Evolutionary conservation across 2,888 invertebrate genomes (phyloP), one percentile per base, ranked within the genome.

Genomic region (Phyllotreta cruciferae): DNA sequence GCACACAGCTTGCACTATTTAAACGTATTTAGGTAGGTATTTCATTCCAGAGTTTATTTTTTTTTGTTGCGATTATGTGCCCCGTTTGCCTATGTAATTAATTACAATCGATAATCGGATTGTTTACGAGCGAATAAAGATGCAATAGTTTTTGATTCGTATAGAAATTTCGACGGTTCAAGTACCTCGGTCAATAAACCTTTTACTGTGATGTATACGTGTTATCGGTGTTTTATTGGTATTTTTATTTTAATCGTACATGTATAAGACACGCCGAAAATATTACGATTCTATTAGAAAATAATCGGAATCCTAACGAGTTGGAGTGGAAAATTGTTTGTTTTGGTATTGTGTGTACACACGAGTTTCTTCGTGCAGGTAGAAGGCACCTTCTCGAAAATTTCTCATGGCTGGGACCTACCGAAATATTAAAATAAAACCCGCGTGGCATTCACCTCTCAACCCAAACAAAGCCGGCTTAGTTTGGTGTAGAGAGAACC

Each of bases 381-480:
- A 24, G 2, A 24, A 24, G 24, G 24, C 24, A 24, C 24, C 24
- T 24, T 24, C 24, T 24, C 24, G 4, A 24, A 24, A 11, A 49
- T 34, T 36, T 49, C 11, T 36, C 35, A 49, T 36, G n/a, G n/a
- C n/a, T n/a, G 36, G 14, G 9, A 49, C 8, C 24, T 24, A 24
- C 24, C 24, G 9, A 47, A 14, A 6, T 47, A 24, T 4, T 3
- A 35, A 34, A 34, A 9, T 7, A 34, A 49, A 49, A 49, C 34
- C 11, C 7, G 9, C 6, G 52, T 52, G 52, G 52, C 52, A 52
- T 52, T 52, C 52, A 52, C 52, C 52, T 52, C 36, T 34, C 5
- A 36, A 52, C 52, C 49, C 52, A 52, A 52, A 52, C 52, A 52
- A 52, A 49, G 49, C 3, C n/a, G 36, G 49, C 24, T 24, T 24